A percentile compares a stretch with the other conserved stretches of the same genome.
Conservation (phyloP, 2,888 invertebrate genomes). For the Trileptium ribeirensis region DNA sequence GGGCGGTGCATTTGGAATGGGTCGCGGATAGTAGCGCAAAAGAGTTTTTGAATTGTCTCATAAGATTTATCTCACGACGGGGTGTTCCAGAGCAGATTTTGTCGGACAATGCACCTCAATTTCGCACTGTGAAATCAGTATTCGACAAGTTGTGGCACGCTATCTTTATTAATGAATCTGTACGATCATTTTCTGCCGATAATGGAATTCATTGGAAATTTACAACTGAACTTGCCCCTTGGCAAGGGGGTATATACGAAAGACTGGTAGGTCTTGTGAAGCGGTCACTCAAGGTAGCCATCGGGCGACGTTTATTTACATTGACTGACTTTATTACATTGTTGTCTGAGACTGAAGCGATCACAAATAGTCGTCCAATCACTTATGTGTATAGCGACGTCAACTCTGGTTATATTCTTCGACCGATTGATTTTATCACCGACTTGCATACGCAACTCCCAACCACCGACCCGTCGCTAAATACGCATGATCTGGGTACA, state of each 20-base stretch:
- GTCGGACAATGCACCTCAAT: slow-evolving; percentile 53
- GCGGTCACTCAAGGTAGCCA: not conserved
- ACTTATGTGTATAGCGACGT: not conserved
- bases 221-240: slow-evolving; percentile 51
- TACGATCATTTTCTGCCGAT: slow-evolving; percentile 12
- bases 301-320: not conserved
- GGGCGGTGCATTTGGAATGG: slow-evolving; percentile 21
- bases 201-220: slow-evolving; percentile 44
- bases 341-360: not conserved
- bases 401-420: not conserved
- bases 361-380: not conserved
- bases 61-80: slow-evolving; percentile 47
- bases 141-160: slow-evolving; percentile 26
- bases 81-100: slow-evolving; percentile 47
- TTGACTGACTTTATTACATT: not conserved
- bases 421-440: not conserved
- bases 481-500: not conserved
- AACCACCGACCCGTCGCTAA: not conserved
- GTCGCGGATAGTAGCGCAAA: slow-evolving; percentile 41
- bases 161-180: not conserved
- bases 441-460: not conserved
- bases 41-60: slow-evolving; percentile 44
- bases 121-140: slow-evolving; percentile 49
- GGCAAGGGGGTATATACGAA: slow-evolving; percentile 56
- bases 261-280: slow-evolving; percentile 52